Conservation (phyloP, 2,797 vertebrate species). For the Oreochromis grahami region DNA sequence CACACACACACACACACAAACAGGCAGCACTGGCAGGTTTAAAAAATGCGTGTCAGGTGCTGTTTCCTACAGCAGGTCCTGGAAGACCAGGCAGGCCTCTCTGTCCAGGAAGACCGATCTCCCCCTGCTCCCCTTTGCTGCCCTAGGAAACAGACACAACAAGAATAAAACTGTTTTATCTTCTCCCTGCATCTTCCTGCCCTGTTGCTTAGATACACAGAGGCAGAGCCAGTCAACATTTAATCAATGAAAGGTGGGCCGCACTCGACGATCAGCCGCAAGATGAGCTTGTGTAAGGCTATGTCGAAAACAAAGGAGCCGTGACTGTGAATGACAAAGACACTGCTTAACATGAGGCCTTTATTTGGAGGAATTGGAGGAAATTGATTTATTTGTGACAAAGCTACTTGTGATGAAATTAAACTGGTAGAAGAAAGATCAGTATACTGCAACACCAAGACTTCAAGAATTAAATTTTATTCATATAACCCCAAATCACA, state of each 20-base stretch:
- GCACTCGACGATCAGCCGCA: not conserved
- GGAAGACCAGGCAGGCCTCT: slow-evolving; percentile 70
- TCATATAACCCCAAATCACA: not conserved
- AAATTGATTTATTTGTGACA: not conserved
- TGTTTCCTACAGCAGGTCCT: slow-evolving; percentile 64
- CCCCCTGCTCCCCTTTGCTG: slow-evolving; percentile 74
- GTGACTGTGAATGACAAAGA: not conserved
- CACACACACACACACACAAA: slow-evolving; percentile 3
- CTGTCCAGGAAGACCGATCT: slow-evolving; percentile 77
- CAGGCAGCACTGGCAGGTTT: not conserved
- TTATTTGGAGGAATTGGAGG: not conserved
- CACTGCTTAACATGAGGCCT: not conserved
- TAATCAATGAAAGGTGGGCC: slow-evolving; percentile 47
- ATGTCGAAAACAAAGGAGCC: not conserved
- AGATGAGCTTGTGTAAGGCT: not conserved
- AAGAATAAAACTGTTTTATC: slow-evolving; percentile 50
- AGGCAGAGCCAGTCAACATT: slow-evolving; percentile 32
- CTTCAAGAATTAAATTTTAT: not conserved
- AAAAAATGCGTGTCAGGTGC: not conserved
- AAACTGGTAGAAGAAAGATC: not conserved
- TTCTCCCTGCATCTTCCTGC: slow-evolving; percentile 28
- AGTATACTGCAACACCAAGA: not conserved
- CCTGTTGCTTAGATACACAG: slow-evolving; percentile 64
- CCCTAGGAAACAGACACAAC: slow-evolving; percentile 68
- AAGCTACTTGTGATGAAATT: not conserved